A percentile compares a stretch with the other conserved stretches of the same genome.
Evolutionary conservation across 2,888 invertebrate species (phyloP).

Genomic region (Hydroisotoma schaefferi): DNA sequence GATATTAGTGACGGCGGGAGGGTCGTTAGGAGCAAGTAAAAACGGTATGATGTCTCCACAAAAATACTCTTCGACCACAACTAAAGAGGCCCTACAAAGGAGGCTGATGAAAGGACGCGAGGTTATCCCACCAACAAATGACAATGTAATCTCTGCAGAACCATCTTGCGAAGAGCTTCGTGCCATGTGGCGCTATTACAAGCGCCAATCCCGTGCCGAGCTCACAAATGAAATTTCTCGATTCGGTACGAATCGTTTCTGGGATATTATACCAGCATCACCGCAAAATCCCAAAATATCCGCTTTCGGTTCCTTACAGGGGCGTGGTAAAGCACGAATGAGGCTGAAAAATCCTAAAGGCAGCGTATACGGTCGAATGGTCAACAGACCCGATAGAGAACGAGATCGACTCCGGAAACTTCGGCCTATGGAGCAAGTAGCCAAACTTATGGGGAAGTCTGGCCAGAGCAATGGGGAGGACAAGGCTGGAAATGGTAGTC

Average conservation of each 20-base stretch:
- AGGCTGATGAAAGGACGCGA: slow-evolving; percentile 36
- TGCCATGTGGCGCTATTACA: slow-evolving; percentile 89
- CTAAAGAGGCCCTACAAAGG: slow-evolving; percentile 19
- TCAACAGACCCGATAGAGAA: slow-evolving; percentile 24
- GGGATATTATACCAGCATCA: slow-evolving; percentile 54
- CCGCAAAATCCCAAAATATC: slow-evolving; percentile 48
- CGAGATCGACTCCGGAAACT: slow-evolving; percentile 23
- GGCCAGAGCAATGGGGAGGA: slow-evolving; percentile 54
- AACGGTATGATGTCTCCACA: background rate
- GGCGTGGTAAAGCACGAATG: slow-evolving; percentile 49
- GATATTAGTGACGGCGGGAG: no score
- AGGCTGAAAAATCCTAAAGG: slow-evolving; percentile 24
- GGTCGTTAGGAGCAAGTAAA: no score
- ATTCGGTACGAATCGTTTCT: slow-evolving; percentile 71
- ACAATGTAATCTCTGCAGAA: slow-evolving; percentile 59
- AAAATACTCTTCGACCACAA: background rate
- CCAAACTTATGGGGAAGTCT: slow-evolving; percentile 55
- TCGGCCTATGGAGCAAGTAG: slow-evolving; percentile 48
- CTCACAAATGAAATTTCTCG: slow-evolving; percentile 81
- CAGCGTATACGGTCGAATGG: slow-evolving; percentile 40
- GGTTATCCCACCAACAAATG: slow-evolving; percentile 32
- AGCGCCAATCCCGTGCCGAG: slow-evolving; percentile 80
- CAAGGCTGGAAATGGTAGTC: slow-evolving; percentile 19
- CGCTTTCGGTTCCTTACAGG: slow-evolving; percentile 49
- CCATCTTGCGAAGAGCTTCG: slow-evolving; percentile 82